Evolutionary conservation across 2,797 vertebrate genomes (phyloP).

Genomic region (Diglossa cyanea): DNA sequence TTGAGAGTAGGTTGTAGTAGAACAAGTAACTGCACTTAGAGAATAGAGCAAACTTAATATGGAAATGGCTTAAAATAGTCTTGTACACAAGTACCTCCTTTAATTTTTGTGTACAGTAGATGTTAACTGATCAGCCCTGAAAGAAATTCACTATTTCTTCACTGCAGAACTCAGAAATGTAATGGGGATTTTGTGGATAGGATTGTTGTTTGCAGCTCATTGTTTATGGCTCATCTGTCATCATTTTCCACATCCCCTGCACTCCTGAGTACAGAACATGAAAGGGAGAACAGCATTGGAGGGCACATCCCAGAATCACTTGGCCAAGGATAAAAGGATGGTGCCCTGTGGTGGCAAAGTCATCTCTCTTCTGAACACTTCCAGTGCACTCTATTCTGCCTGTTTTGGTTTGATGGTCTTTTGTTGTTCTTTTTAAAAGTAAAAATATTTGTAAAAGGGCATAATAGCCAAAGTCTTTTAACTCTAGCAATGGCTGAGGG

Average conservation of each 20-base stretch:
- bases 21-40: background rate
- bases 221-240: background rate
- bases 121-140: background rate
- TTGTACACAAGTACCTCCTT: background rate
- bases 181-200: background rate
- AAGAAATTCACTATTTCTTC: background rate
- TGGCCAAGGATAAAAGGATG: background rate
- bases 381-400: background rate
- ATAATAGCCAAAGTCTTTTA: background rate
- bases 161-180: background rate
- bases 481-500: background rate
- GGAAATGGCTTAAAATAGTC: background rate
- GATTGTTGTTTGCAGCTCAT: background rate
- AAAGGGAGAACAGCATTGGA: background rate
- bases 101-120: background rate
- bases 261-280: background rate
- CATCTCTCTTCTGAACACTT: background rate
- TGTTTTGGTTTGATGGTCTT: background rate
- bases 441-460: background rate
- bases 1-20: background rate
- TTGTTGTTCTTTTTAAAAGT: background rate
- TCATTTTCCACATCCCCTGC: background rate
- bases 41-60: background rate
- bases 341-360: background rate
- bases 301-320: background rate